Evolutionary conservation across 2,888 invertebrate species (phyloP).

Genomic region (Troides aeacus): DNA sequence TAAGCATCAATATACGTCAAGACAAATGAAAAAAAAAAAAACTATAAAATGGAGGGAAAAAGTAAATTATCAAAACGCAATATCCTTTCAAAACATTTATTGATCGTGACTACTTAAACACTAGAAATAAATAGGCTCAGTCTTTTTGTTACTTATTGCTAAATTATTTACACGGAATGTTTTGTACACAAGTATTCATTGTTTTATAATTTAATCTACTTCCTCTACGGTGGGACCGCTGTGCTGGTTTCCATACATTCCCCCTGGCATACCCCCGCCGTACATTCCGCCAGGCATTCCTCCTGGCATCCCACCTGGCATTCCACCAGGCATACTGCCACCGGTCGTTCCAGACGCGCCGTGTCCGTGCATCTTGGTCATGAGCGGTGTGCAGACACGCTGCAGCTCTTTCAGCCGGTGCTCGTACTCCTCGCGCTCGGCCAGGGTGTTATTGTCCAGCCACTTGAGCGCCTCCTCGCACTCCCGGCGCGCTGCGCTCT

Average conservation of each 20-base stretch:
- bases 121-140: slow-evolving; percentile 21
- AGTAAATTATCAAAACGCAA: background rate
- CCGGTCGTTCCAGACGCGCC: slow-evolving; percentile 42
- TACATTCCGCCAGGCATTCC: background rate
- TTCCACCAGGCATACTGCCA: slow-evolving; percentile 23
- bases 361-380: slow-evolving; percentile 81
- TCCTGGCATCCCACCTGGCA: slow-evolving; percentile 9
- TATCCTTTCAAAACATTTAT: background rate
- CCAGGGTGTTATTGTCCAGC: too few relatives aligned
- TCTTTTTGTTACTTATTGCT: too few relatives aligned
- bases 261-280: background rate
- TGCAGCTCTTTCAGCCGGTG: slow-evolving; percentile 81
- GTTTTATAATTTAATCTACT: slow-evolving; percentile 15
- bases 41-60: background rate
- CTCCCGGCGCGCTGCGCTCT: too few relatives aligned
- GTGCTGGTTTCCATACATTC: background rate
- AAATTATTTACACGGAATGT: too few relatives aligned
- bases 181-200: background rate
- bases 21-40: too few relatives aligned
- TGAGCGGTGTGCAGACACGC: slow-evolving; percentile 77
- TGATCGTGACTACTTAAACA: background rate
- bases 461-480: too few relatives aligned
- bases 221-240: slow-evolving; percentile 24
- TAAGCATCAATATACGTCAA: too few relatives aligned
- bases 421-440: slow-evolving; percentile 81